These are phyloP conservation scores for Cybosia mesomella DNA, from an alignment of 2,888 invertebrate genomes.

Conservation along the genomic window DNA sequence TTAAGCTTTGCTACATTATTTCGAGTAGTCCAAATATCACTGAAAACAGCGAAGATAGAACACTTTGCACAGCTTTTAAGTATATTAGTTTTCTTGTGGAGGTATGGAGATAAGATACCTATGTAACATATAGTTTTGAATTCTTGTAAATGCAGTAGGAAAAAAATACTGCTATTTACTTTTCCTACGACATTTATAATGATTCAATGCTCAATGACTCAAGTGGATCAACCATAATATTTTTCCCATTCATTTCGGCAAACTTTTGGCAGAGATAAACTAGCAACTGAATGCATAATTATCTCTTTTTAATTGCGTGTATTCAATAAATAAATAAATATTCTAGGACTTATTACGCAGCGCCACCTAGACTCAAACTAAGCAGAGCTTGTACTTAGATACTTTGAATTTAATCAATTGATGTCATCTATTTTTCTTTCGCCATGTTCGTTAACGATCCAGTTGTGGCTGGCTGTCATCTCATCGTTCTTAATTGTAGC, in stretches of 20 bases:
- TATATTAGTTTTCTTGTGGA: background rate
- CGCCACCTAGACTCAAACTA: too few species aligned
- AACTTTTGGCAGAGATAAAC: background rate
- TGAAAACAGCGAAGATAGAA: too few species aligned
- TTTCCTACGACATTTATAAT: background rate
- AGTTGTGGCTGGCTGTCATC: constrained; percentile 70
- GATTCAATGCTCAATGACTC: background rate
- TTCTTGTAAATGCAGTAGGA: too few species aligned
- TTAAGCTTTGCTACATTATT: background rate
- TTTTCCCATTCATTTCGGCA: too few species aligned
- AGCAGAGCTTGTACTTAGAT: too few species aligned
- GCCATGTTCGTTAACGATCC: constrained; percentile 63
- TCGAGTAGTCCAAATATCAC: too few species aligned
- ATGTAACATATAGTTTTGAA: too few species aligned
- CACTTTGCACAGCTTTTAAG: background rate
- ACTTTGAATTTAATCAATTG: too few species aligned
- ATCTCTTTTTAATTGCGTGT: background rate
- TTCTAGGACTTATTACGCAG: too few species aligned
- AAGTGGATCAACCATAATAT: too few species aligned
- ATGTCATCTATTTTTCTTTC: constrained; percentile 58
- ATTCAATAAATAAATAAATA: too few species aligned
- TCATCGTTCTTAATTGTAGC: constrained; percentile 70
- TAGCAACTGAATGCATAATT: background rate
- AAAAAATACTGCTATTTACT: too few species aligned
- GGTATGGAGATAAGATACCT: background rate